Evolutionary conservation across 2,113 vertebrate species (phyloP), one percentile per base, ranked within the genome.

Genomic region (Aldabrachelys gigantea): DNA sequence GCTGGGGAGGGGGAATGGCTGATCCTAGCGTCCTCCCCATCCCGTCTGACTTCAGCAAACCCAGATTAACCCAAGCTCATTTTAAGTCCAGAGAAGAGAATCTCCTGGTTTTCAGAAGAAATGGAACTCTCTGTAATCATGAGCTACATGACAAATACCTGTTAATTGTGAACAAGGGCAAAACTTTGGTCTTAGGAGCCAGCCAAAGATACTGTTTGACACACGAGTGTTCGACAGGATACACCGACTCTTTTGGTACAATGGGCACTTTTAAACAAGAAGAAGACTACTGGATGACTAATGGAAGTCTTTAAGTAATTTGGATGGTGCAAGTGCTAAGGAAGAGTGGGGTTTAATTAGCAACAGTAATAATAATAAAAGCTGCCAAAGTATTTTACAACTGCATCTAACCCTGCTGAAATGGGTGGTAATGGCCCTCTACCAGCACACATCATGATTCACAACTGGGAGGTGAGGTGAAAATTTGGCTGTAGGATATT

Each of bases 301-400:
- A 84, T 62, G 80, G 83, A 47, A 57, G 85, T 80, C 82, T 5
- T 0, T 4, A 3, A 9, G 52, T 31, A 69, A 17, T 62, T 27
- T 76, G 10, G 79, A 84, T 86, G 87, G 52, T 41, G 80, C 8
- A 10, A 6, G 47, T 1, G 59, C 21, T 82, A 10, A 12, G 92
- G 59, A 89, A 54, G 89, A 87, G 82, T 21, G 5, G 81, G 50
- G 88, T 84, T 91, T 62, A 53, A 8, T 0, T 2, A 13, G 80
- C 10, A 0, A 6, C 35, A 50, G 90, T 47, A 47, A 4, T 1
- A 50, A 5, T 2, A 14, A 0, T 1, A 11, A 4, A 1, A 54
- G 57, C 75, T 72, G 91, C 27, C 72, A 1, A 21, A 27, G 7
- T 62, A 81, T 38, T 6, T 2, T 9, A 2, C 24, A 27, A 4